phyloP scores from a whole-genome alignment of 2,113 vertebrate genomes.

The Archocentrus centrarchus region DNA sequence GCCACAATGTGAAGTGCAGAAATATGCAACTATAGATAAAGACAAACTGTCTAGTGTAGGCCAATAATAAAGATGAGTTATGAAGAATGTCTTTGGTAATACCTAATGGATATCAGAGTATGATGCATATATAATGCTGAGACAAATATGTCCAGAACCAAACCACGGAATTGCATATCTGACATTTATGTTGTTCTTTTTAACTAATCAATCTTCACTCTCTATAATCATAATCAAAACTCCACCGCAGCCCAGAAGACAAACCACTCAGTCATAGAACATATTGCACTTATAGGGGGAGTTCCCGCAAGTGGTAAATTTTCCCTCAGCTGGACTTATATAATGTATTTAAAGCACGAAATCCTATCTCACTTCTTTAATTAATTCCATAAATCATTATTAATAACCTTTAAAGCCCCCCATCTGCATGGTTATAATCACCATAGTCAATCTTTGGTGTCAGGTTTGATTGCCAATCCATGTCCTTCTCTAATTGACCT shows the following conservation, averaged over 20 bases:
- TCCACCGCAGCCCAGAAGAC: conserved; percentile 51
- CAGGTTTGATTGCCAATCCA: conserved; percentile 84
- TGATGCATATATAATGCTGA: neutral
- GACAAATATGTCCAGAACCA: conserved; percentile 24
- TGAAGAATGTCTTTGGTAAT: conserved; percentile 14
- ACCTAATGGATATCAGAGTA: conserved; percentile 5
- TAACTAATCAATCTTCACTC: conserved; percentile 56
- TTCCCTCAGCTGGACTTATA: conserved; percentile 75
- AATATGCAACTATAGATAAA: neutral
- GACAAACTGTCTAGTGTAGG: neutral
- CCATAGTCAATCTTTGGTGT: conserved; percentile 84
- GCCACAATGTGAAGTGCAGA: neutral
- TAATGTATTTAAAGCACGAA: conserved; percentile 76
- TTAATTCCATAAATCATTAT: conserved; percentile 86
- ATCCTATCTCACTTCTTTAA: conserved; percentile 81
- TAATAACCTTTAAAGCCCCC: conserved; percentile 85
- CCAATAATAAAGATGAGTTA: neutral
- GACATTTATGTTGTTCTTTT: conserved; percentile 52
- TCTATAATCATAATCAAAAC: conserved; percentile 65
- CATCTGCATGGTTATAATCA: conserved; percentile 83
- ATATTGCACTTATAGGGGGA: conserved; percentile 52
- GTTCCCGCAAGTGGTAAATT: conserved; percentile 60
- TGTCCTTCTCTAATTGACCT: conserved; percentile 85
- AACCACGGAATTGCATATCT: conserved; percentile 24
- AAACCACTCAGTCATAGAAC: conserved; percentile 51